Conservation (phyloP, 2,797 vertebrate genomes). For the Lepus townsendii region DNA sequence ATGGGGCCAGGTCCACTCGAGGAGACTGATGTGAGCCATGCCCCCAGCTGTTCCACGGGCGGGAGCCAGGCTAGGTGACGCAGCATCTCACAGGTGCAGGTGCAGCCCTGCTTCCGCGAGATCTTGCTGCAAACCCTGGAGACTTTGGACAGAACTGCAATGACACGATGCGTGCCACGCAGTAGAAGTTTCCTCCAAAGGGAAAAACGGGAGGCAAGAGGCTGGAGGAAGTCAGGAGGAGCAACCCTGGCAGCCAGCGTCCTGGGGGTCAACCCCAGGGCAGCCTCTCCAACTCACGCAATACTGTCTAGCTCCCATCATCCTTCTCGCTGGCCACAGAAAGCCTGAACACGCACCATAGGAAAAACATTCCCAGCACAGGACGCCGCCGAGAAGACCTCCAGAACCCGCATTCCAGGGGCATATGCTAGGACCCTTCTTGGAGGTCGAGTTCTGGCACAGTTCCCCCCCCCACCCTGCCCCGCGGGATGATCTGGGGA, state of each 20-base stretch:
- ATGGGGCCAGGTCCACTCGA: background rate
- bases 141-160: background rate
- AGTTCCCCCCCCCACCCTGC: background rate
- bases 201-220: background rate
- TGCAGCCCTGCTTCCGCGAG: background rate
- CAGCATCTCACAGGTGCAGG: background rate
- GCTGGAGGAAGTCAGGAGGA: background rate
- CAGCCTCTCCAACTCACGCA: background rate
- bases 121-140: constrained; percentile 32
- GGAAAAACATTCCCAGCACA: background rate
- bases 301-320: no score
- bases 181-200: constrained; percentile 4
- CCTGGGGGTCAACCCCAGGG: background rate
- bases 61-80: background rate
- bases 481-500: background rate
- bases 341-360: background rate
- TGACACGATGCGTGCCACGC: background rate
- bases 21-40: background rate
- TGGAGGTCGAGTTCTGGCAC: background rate
- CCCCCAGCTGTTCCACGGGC: background rate
- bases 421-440: background rate
- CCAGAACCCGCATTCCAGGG: background rate
- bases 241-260: background rate
- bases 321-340: background rate
- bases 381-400: background rate